Evolutionary conservation across 2,797 vertebrate species (phyloP), one percentile per base, ranked within the genome.

Genomic region (Anolis apletophallus): DNA sequence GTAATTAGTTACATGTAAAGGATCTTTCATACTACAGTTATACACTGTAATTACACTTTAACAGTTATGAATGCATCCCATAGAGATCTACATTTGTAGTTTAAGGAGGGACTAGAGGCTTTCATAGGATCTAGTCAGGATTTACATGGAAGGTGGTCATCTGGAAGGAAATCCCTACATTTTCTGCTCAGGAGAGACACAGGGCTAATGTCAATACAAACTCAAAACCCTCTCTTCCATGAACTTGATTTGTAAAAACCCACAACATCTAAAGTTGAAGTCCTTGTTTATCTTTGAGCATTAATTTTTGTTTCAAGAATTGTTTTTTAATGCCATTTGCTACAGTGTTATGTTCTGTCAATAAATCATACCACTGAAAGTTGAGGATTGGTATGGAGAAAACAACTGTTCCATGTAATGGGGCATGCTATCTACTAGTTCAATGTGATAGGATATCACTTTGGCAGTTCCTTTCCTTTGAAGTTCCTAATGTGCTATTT

Each of bases 401-500:
- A 3, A 74, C 64, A 40, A 16, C 13, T 68, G 3, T 54, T 54
- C n/a, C 36, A 59, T 75, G 5, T 74, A 72, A n/a, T 57, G 17
- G 80, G 88, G 4, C 10, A 29, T 83, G 87, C 85, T 89, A 21
- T 79, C 86, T 87, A 90, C 91, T 87, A 78, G 78, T 73, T 61
- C 90, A 82, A 75, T 92, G 59, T 91, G 75, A 6, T 69, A 14
- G 54, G 83, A 84, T 61, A 69, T 87, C 87, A 16, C 88, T 85
- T 84, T 81, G 76, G 46, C 7, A 0, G 0, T 88, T 88, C 93
- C 85, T 88, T 89, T 89, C 81, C 88, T 91, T 91, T 91, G 88
- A 90, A 91, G 88, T 92, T 89, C 84, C 68, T 89, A 90, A 86
- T 64, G 46, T 86, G 23, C 17, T 11, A 34, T 72, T 92, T 88